A percentile compares a stretch with the other conserved stretches of the same genome.
Evolutionary conservation across 2,888 invertebrate species (phyloP).

Genomic region (Machimus atricapillus): DNA sequence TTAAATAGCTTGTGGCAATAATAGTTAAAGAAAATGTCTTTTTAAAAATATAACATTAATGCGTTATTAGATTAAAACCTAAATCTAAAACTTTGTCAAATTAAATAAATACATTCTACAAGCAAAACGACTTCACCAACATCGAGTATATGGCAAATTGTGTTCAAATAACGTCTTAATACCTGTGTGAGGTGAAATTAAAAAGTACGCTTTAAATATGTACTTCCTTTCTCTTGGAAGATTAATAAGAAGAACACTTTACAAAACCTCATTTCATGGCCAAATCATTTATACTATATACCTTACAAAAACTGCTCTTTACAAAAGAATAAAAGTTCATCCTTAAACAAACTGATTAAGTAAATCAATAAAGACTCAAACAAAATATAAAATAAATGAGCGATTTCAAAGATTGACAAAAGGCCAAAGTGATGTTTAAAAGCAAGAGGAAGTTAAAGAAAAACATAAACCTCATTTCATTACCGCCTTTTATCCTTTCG

Average conservation of each 20-base stretch:
- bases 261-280: constrained; percentile 11
- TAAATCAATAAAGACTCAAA: background rate
- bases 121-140: background rate
- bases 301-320: background rate
- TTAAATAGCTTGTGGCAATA: background rate
- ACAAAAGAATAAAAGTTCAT: background rate
- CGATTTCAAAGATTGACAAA: background rate
- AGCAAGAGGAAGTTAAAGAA: background rate
- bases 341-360: background rate
- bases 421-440: background rate
- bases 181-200: background rate
- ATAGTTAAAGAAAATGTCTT: background rate
- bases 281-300: background rate
- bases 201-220: background rate
- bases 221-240: background rate
- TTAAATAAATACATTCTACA: background rate
- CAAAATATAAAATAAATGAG: background rate
- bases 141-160: background rate
- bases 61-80: background rate
- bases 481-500: background rate
- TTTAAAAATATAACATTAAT: background rate
- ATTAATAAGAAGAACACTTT: constrained; percentile 16
- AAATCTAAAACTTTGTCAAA: background rate
- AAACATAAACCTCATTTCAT: background rate
- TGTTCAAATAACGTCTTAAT: background rate